Conservation (phyloP, 2,113 vertebrate genomes). For the Rhea pennata region DNA sequence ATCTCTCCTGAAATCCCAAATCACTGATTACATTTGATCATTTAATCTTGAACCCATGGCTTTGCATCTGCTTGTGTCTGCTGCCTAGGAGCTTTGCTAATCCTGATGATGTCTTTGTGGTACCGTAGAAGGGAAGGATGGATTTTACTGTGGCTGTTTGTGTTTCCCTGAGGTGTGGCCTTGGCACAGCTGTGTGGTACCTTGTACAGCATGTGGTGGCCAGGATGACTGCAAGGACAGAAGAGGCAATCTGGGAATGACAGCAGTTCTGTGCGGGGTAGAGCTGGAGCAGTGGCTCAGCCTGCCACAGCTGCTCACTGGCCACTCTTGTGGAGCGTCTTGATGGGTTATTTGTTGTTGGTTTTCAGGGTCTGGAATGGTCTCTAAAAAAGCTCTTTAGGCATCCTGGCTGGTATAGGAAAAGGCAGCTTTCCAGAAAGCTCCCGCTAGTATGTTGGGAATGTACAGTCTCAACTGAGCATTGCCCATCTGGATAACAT, state of each 20-base stretch:
- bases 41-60: not conserved
- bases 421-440: conserved; percentile 12
- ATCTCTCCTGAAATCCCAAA: not conserved
- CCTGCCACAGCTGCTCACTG: not conserved
- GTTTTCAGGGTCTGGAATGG: not conserved
- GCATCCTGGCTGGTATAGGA: conserved; percentile 3
- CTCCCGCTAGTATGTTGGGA: not conserved
- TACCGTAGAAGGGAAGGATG: not conserved
- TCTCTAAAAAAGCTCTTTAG: not conserved
- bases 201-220: not conserved
- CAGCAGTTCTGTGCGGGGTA: not conserved
- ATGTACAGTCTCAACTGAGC: not conserved
- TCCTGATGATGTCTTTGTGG: not conserved
- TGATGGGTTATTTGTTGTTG: not conserved
- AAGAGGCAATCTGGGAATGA: not conserved
- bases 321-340: not conserved
- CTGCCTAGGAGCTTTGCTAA: not conserved
- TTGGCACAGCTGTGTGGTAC: not conserved
- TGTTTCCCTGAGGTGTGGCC: not conserved
- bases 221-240: no score
- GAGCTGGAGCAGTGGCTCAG: no score
- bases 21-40: not conserved
- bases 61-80: not conserved
- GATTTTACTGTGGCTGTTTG: not conserved
- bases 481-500: not conserved